Percentiles rank a stretch among this genome's conserved stretches.
phyloP scores from a whole-genome alignment of 2,797 vertebrate genomes.

The Ctenochaetus hawaiiensis region DNA sequence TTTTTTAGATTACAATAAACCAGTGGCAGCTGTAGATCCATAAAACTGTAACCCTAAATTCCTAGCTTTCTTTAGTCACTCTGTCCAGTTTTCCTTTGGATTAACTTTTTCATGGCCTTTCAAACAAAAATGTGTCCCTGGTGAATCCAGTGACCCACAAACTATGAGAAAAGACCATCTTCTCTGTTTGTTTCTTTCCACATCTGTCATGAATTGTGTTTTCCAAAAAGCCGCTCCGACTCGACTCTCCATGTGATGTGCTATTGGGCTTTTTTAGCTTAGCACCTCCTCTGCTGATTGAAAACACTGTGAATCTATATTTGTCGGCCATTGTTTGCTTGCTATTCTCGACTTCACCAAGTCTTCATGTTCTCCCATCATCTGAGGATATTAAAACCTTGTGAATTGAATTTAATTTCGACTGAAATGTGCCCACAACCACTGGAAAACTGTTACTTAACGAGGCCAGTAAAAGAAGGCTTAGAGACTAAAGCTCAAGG shows the following conservation, averaged over 20 bases:
- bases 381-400: not conserved
- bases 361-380: not conserved
- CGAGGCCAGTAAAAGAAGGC: not conserved
- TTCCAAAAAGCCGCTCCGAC: too few relatives aligned
- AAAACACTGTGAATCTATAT: not conserved
- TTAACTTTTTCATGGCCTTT: constrained; percentile 1
- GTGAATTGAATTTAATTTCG: not conserved
- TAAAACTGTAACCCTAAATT: constrained; percentile 32
- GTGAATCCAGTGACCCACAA: not conserved
- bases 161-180: not conserved
- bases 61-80: constrained; percentile 12
- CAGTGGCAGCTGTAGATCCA: constrained; percentile 10
- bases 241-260: not conserved
- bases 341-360: not conserved
- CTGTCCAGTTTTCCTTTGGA: constrained; percentile 4
- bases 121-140: not conserved
- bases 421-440: not conserved
- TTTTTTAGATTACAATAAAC: constrained; percentile 23
- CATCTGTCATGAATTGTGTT: not conserved
- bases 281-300: too few relatives aligned
- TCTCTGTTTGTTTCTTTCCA: not conserved
- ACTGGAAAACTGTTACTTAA: not conserved
- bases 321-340: not conserved
- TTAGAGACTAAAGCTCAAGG: not conserved
- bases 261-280: not conserved